Evolutionary conservation across 1,140 invertebrate genomes (phyloP).

Genomic region (Heliconius hewitsoni): DNA sequence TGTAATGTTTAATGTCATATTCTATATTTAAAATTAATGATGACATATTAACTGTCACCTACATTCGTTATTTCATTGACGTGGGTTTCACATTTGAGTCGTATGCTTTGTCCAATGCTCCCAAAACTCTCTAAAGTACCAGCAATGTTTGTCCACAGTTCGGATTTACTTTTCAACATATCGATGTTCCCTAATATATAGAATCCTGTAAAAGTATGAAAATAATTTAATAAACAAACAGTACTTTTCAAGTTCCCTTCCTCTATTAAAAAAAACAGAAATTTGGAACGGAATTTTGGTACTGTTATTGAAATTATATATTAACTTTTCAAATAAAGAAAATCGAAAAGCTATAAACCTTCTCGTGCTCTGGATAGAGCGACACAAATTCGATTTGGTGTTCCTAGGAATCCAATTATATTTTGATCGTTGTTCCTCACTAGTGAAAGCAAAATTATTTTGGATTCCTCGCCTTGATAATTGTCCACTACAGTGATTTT

Average conservation of each 20-base stretch:
- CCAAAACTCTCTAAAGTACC: conserved; percentile 68
- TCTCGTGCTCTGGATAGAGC: conserved; percentile 90
- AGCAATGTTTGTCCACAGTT: conserved; percentile 82
- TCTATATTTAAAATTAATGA: not conserved
- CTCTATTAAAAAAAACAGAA: too few species aligned
- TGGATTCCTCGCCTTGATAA: conserved; percentile 93
- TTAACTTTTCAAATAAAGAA: not conserved
- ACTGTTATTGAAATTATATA: not conserved
- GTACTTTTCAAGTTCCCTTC: too few species aligned
- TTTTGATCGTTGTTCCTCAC: conserved; percentile 87
- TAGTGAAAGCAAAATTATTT: conserved; percentile 91
- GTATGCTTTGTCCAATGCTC: conserved; percentile 70
- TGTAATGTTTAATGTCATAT: not conserved
- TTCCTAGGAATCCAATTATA: conserved; percentile 89
- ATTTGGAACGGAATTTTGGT: too few species aligned
- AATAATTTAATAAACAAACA: too few species aligned
- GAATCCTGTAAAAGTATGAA: conserved; percentile 64
- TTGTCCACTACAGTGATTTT: conserved; percentile 89
- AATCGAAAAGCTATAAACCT: conserved; percentile 73
- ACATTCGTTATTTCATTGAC: conserved; percentile 49
- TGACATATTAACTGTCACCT: conserved; percentile 26
- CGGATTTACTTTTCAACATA: conserved; percentile 77
- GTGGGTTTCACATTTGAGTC: conserved; percentile 80
- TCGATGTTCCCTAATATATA: conserved; percentile 86
- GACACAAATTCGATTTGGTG: conserved; percentile 90